A percentile compares a stretch with the other conserved stretches of the same genome.
Evolutionary conservation across 2,888 invertebrate species (phyloP).

Genomic region (Leptopilina myrica): DNA sequence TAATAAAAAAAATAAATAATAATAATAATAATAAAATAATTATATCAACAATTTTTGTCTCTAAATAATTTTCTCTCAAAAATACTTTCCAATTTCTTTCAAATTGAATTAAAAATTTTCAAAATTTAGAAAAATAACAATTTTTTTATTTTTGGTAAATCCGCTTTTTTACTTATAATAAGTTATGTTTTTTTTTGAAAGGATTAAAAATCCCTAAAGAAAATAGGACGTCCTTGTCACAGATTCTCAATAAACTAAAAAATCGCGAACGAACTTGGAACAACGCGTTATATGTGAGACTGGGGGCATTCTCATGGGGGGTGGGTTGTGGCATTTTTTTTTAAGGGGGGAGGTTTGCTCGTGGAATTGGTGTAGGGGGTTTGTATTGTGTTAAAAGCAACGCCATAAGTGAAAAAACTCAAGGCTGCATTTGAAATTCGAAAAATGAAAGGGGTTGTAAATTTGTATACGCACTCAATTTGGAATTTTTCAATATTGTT

Average conservation of each 20-base stretch:
- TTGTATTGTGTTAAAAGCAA: constrained; percentile 76
- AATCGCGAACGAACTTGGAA: constrained; percentile 74
- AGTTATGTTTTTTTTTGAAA: too few relatives aligned
- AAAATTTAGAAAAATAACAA: too few relatives aligned
- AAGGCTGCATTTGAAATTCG: constrained; percentile 74
- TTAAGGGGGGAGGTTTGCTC: constrained; percentile 52
- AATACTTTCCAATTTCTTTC: too few relatives aligned
- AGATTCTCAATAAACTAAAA: constrained; percentile 55
- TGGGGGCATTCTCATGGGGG: constrained; percentile 63
- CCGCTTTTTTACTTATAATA: neutral
- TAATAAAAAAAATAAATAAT: too few relatives aligned
- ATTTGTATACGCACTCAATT: constrained; percentile 59
- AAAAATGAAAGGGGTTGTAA: constrained; percentile 62
- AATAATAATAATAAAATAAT: too few relatives aligned
- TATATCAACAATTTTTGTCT: too few relatives aligned
- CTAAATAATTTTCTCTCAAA: too few relatives aligned
- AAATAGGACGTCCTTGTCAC: constrained; percentile 35
- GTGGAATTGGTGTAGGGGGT: constrained; percentile 59
- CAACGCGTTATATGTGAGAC: constrained; percentile 74
- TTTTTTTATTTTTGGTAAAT: too few relatives aligned
- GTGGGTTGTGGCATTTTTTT: constrained; percentile 39
- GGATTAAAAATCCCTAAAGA: neutral
- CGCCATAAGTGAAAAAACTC: constrained; percentile 76
- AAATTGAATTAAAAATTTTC: too few relatives aligned
- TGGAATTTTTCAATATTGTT: neutral